Percentiles rank a stretch among this genome's conserved stretches.
Evolutionary conservation across 1,140 invertebrate genomes (phyloP).

Genomic region (Platorchestia sp.): DNA sequence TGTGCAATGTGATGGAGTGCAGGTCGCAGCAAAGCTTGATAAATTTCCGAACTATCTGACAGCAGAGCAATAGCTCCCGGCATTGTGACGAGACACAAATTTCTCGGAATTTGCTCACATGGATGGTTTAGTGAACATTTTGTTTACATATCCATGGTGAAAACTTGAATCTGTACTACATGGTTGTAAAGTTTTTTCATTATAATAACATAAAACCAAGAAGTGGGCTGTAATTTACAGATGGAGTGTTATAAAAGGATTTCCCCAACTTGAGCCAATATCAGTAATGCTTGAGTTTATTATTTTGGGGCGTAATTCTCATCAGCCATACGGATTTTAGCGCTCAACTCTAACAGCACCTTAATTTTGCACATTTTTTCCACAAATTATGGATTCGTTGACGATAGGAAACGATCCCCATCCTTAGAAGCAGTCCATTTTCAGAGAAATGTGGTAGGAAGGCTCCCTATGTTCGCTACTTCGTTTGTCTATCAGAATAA

Average conservation of each 20-base stretch:
- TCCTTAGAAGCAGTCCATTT: neutral
- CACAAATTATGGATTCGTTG: neutral
- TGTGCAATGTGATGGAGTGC: neutral
- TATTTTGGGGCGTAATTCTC: neutral
- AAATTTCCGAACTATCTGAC: no score
- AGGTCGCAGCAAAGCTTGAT: neutral
- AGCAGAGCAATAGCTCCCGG: neutral
- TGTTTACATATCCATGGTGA: neutral
- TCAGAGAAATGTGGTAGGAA: neutral
- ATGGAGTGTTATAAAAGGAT: neutral
- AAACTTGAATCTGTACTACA: neutral
- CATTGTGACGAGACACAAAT: neutral
- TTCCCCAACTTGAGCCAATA: neutral
- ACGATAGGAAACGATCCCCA: neutral
- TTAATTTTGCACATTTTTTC: neutral
- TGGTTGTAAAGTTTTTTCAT: neutral
- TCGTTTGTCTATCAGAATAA: neutral
- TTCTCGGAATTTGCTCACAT: neutral
- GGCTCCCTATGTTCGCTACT: neutral
- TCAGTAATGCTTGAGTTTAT: neutral
- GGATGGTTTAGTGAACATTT: neutral
- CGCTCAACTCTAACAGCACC: neutral
- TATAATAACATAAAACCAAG: neutral
- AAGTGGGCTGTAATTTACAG: neutral
- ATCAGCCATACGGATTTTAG: neutral